A percentile compares a stretch with the other conserved stretches of the same genome.
Evolutionary conservation across 2,888 invertebrate genomes (phyloP).

Genomic region (Hedya salicella): DNA sequence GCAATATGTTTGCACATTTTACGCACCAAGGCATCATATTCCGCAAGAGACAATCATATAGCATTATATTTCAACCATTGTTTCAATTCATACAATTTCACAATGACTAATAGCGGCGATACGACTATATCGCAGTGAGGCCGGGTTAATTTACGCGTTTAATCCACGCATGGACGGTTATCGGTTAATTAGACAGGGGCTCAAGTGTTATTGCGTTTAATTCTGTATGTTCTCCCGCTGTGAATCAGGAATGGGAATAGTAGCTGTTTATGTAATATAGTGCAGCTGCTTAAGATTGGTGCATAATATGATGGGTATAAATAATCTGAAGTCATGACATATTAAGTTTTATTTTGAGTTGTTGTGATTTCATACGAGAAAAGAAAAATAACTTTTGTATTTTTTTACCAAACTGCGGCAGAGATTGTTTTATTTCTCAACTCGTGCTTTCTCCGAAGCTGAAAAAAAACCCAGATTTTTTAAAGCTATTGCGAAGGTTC

Average conservation of each 20-base stretch:
- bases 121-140: slow-evolving; percentile 43
- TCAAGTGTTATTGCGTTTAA: slow-evolving; percentile 54
- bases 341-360: not conserved
- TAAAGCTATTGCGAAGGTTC: too few relatives aligned
- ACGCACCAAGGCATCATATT: slow-evolving; percentile 26
- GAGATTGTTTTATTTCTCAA: too few relatives aligned
- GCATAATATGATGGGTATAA: slow-evolving; percentile 11
- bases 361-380: too few relatives aligned
- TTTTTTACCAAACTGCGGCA: too few relatives aligned
- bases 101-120: slow-evolving; percentile 46
- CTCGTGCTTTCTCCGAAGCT: too few relatives aligned
- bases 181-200: slow-evolving; percentile 55
- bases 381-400: too few relatives aligned
- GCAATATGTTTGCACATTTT: slow-evolving; percentile 2
- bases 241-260: slow-evolving; percentile 61
- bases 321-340: not conserved
- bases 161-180: slow-evolving; percentile 37
- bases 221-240: slow-evolving; percentile 61
- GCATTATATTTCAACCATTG: slow-evolving; percentile 40
- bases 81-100: slow-evolving; percentile 42
- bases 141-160: slow-evolving; percentile 35
- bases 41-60: slow-evolving; percentile 29
- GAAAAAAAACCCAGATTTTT: too few relatives aligned
- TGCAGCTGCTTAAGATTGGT: slow-evolving; percentile 28
- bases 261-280: slow-evolving; percentile 38